phyloP scores from a whole-genome alignment of 1,140 invertebrate species.

The Drosophila setifemur region DNA sequence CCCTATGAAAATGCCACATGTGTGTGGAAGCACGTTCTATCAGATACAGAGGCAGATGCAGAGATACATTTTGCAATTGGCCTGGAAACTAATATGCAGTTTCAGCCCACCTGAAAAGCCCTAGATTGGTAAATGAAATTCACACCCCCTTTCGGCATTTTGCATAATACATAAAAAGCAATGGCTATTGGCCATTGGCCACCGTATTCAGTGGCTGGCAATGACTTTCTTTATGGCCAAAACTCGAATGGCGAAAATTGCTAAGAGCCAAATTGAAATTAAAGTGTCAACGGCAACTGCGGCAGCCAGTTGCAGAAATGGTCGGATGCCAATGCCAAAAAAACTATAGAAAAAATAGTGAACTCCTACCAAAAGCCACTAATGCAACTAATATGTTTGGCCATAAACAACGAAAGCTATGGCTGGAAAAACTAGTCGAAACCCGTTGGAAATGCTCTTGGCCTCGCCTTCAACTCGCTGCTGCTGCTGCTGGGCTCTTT shows the following conservation, averaged over 20 bases:
- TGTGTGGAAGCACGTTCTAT: conserved; percentile 53
- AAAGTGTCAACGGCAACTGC: conserved; percentile 63
- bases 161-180: conserved; percentile 57
- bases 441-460: conserved; percentile 44
- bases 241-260: conserved; percentile 57
- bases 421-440: conserved; percentile 44
- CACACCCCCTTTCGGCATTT: conserved; percentile 37
- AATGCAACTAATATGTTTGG: conserved; percentile 73
- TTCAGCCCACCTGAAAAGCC: conserved; percentile 36
- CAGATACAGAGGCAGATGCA: conserved; percentile 8
- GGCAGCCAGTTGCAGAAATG: conserved; percentile 67
- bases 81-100: conserved; percentile 9
- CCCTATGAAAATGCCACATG: conserved; percentile 11
- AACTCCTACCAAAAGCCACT: conserved; percentile 57
- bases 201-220: conserved; percentile 48
- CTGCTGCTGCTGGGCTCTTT: conserved; percentile 27
- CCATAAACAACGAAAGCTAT: conserved; percentile 74
- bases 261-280: conserved; percentile 68
- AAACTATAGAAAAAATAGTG: conserved; percentile 38
- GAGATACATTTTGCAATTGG: conserved; percentile 7
- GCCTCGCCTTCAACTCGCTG: conserved; percentile 22
- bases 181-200: conserved; percentile 23
- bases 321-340: conserved; percentile 63
- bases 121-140: conserved; percentile 23
- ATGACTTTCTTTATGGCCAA: conserved; percentile 67